A percentile compares a stretch with the other conserved stretches of the same genome.
Evolutionary conservation across 2,113 vertebrate genomes (phyloP).

Genomic region (Oceanites oceanicus): DNA sequence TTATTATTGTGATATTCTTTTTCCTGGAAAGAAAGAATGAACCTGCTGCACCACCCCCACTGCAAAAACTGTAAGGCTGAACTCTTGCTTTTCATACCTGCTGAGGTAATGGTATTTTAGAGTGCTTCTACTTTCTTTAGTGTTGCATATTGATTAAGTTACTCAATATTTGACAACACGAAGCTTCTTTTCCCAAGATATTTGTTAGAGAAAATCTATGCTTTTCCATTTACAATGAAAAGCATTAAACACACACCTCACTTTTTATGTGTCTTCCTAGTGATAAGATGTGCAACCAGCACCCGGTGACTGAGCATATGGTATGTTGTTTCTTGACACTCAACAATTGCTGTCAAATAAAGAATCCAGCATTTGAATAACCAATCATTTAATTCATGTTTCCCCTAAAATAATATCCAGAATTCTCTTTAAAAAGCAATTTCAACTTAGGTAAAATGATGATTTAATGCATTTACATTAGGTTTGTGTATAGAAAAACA

Average conservation of each 20-base stretch:
- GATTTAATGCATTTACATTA: background rate
- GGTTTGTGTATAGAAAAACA: background rate
- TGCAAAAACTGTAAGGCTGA: background rate
- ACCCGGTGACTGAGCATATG: background rate
- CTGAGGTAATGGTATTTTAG: background rate
- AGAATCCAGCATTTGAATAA: background rate
- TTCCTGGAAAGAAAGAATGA: background rate
- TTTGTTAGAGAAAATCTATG: constrained; percentile 9
- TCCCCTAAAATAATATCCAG: background rate
- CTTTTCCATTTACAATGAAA: background rate
- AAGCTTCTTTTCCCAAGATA: background rate
- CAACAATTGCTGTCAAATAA: background rate
- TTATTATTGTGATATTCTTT: background rate
- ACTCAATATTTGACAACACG: constrained; percentile 17
- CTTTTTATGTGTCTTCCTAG: background rate
- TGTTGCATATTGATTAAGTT: constrained; percentile 21
- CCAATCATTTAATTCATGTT: rapidly evolving
- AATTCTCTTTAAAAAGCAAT: background rate
- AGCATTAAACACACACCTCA: background rate
- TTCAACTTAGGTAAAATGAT: background rate
- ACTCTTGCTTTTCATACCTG: background rate
- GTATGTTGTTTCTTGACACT: background rate
- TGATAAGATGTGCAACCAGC: background rate
- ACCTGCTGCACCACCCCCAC: rapidly evolving
- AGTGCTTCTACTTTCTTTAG: background rate